Conservation (phyloP, 2,888 invertebrate species). For the Eilema caniola region DNA sequence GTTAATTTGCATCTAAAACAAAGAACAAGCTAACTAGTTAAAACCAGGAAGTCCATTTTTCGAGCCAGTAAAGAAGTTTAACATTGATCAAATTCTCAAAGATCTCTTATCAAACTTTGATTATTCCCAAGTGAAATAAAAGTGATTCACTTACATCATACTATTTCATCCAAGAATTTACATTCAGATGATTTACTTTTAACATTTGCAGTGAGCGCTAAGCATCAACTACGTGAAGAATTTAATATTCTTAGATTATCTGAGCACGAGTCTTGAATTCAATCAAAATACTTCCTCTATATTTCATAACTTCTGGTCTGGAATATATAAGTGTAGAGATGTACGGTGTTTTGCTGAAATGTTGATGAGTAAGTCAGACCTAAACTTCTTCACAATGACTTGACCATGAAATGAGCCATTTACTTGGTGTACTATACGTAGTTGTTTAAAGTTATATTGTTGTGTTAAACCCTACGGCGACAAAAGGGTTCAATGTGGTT, state of each 20-base stretch:
- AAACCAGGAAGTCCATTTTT: background rate
- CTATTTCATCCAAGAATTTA: background rate
- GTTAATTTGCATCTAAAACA: background rate
- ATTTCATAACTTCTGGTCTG: background rate
- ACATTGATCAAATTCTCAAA: background rate
- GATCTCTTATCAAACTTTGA: background rate
- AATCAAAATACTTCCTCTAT: slow-evolving; percentile 7
- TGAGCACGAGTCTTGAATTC: slow-evolving; percentile 10
- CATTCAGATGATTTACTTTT: slow-evolving; percentile 23
- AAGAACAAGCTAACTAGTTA: background rate
- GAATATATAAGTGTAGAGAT: background rate
- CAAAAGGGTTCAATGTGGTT: background rate
- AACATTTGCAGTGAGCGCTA: slow-evolving; percentile 32
- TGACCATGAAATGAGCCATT: too few relatives aligned
- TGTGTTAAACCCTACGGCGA: background rate
- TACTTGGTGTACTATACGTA: too few relatives aligned
- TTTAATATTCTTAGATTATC: slow-evolving; percentile 34
- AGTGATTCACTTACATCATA: background rate
- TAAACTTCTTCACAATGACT: background rate
- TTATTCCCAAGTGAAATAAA: background rate
- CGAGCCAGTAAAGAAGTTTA: background rate
- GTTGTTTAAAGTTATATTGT: too few relatives aligned
- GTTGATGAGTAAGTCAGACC: background rate
- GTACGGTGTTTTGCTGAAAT: background rate
- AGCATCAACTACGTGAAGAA: slow-evolving; percentile 30